Evolutionary conservation across 2,113 vertebrate genomes (phyloP), one percentile per base, ranked within the genome.

Genomic region (Martes martes): DNA sequence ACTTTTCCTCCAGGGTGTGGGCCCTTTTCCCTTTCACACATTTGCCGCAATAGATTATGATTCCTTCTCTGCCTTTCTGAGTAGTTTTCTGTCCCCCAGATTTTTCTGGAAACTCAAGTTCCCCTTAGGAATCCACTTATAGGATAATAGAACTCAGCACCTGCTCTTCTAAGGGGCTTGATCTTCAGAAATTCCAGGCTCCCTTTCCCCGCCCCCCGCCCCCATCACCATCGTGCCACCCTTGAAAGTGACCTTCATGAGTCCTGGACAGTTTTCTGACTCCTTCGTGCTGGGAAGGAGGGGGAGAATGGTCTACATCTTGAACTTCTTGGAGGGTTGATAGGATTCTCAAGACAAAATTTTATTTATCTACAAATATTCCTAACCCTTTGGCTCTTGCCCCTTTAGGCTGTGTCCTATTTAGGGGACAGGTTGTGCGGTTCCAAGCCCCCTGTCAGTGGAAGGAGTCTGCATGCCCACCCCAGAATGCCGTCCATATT

Each of bases 171-270:
- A 33, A 55, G 52, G 50, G 57, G 55, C 15, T 4, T 78, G 28
- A 4, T 76, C 28, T 45, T 83, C 24, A 21, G 28, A 26, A 79
- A 71, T 42, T 61, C 82, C 59, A 71, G 33, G 52, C n/a, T 73
- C 4, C 16, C 11, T 7, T 8, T 15, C 7, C 55, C 15, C 57
- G 0, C 24, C 5, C 10, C 74, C 4, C 10, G 1, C 4, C 39
- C 14, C 63, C 63, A 16, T 39, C 28, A 7, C 26, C 39, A 24
- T 16, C 9, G 7, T 15, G n/a, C 59, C 33, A 18, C 16, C 67
- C 80, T 71, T 31, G 57, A 28, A 94, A 57, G 87, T 69, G 57
- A 71, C 26, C 36, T 91, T 91, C 57, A 45, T 16, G 33, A 39
- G 19, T 69, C 42, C 28, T 31, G 36, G 65, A 21, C 26, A 7